Percentiles rank a stretch among this genome's conserved stretches.
These are phyloP conservation scores for Oncorhynchus nerka DNA, from an alignment of 2,113 vertebrate species.

Conservation along the genomic window DNA sequence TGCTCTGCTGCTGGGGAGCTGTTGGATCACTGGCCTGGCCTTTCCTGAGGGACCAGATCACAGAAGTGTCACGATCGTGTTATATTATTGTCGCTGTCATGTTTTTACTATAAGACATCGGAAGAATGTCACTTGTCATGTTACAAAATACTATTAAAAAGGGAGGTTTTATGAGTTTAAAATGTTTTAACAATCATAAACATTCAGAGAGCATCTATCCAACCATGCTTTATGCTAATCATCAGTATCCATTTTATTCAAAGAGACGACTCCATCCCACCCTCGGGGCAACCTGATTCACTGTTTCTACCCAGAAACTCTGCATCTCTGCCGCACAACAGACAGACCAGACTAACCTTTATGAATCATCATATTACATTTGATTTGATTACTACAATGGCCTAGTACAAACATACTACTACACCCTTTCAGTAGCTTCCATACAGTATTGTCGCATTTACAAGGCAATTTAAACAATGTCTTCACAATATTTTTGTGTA, in stretches of 20 bases:
- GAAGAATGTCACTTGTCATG: neutral
- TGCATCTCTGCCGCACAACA: neutral
- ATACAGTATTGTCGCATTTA: too few relatives aligned
- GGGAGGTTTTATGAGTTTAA: neutral
- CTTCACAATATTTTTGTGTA: neutral
- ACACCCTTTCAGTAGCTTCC: too few relatives aligned
- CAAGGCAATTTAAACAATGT: too few relatives aligned
- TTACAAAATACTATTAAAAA: neutral
- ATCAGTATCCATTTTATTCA: neutral
- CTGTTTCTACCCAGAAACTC: neutral
- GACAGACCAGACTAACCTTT: neutral
- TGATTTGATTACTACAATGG: neutral
- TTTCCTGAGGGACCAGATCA: constrained; percentile 67
- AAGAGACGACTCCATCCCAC: too few relatives aligned
- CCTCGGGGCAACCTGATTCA: neutral
- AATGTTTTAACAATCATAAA: constrained; percentile 8
- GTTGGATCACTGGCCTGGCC: constrained; percentile 71
- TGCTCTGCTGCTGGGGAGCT: constrained; percentile 78
- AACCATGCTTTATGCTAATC: neutral
- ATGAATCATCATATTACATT: neutral
- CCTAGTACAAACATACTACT: too few relatives aligned
- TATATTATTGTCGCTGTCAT: neutral
- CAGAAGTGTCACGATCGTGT: neutral
- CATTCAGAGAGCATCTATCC: neutral
- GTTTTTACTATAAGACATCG: neutral